Evolutionary conservation across 1,140 invertebrate genomes (phyloP), one percentile per base, ranked within the genome.

Genomic region (Octopus sinensis): DNA sequence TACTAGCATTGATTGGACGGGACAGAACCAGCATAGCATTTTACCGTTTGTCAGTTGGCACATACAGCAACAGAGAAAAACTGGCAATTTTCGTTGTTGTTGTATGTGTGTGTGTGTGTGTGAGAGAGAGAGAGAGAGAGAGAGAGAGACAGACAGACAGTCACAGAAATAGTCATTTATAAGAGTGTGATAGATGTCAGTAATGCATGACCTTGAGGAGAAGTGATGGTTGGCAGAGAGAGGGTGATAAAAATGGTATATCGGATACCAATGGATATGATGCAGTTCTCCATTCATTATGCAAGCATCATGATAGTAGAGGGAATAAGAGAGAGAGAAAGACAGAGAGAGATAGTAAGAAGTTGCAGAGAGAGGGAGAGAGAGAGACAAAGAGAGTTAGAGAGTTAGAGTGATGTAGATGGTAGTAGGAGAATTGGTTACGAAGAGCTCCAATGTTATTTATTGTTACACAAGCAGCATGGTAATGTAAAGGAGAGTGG

Each of bases 371-470:
- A 73, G 12, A 80, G 17, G 17, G 71, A 79, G 7, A 76, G 54
- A 77, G 73, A 4, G 62, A 80, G 82, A 68, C 23, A 43, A 76
- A 80, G 62, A 75, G 54, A 71, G 23, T 53, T 68, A 80, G 62
- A 75, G 54, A 71, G 23, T 53, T 68, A 68, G 56, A 12, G 56
- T 12, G 56, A 62, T 12, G 56, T 12, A 2, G 9, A 62, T 9
- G 17, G 56, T 12, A 17, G 17, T 9, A 62, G 17, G 56, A 17
- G 17, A 62, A 62, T 4, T 62, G 17, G 56, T 12, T 62, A 9
- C 3, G 30, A 43, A 43, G 30, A 43, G 30, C 30, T 43, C 30
- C 30, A 43, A 43, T 43, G 30, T 43, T 43, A 43, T 43, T 43
- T 43, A 43, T 43, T 43, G 30, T 43, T 43, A 43, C 30, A 43